Base-by-base conservation (phyloP, 92 coral and sea anemone species). In the Porites cylindrica region DNA sequence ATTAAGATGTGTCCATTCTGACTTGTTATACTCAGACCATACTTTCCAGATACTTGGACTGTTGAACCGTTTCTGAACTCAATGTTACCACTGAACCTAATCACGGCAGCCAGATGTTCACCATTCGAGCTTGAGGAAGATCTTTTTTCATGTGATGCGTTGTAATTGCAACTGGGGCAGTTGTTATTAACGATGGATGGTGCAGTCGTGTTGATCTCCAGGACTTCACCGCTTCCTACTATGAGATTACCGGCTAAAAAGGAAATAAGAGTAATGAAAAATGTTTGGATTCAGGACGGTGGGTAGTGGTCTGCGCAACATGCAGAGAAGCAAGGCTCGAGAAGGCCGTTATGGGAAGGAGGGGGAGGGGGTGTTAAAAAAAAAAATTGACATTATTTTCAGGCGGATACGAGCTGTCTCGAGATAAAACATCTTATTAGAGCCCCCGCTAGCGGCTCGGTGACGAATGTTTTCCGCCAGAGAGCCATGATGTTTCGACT, bases 1-100 rank as follows among this genome's bases (percentile, higher is more conserved):
- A 89, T 79, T n/a, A 19, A 11, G 47, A 89, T 89, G 88, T 73
- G 64, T 20, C 92, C 92, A 9, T 76, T 7, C 62, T 10, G 23
- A 64, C 92, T 89, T 23, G 67, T 23, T 51, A 89, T 72, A 52
- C 81, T 77, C 3, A 89, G 82, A 13, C 89, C 67, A 9, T 78
- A 65, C 59, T 67, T 52, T 69, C 92, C 92, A 3, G 19, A 43
- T 10, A 84, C 52, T 61, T 18, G 10, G 43, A 89, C 77, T 18
- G 8, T 23, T 58, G 89, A 89, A 13, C 73, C 81, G 2, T 70
- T 70, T 26, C 64, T 47, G 20, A 89, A 79, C 70, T 1, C 62
- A 61, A 89, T 84, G 76, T 78, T 13, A 47, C 58, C 80, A 9
- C 8, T 70, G 84, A 66, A 70, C 61, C 8, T 54, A 17, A 89